Evolutionary conservation across 2,113 vertebrate species (phyloP).

Genomic region (Stigmatopora nigra): DNA sequence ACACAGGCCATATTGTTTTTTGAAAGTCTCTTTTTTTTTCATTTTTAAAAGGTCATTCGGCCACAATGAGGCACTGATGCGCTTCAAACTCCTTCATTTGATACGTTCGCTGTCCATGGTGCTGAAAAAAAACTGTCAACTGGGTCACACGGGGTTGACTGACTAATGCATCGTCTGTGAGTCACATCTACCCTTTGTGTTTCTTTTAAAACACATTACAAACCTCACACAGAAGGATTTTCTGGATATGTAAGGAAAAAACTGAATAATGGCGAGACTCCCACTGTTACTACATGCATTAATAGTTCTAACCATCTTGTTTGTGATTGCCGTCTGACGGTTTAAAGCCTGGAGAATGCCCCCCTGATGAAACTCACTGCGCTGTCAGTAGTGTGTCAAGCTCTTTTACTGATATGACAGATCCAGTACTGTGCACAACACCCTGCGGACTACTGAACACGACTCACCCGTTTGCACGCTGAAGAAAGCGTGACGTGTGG

Average conservation of each 20-base stretch:
- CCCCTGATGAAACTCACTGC: background rate
- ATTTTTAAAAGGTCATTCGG: constrained; percentile 15
- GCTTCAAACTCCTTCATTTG: background rate
- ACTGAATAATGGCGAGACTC: background rate
- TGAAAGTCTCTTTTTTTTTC: background rate
- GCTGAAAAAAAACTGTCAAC: constrained; percentile 36
- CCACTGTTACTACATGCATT: background rate
- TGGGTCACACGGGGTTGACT: background rate
- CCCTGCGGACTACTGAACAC: constrained; percentile 34
- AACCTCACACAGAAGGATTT: background rate
- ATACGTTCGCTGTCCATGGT: constrained; percentile 37
- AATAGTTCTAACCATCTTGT: too few relatives aligned
- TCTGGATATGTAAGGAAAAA: background rate
- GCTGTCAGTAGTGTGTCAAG: background rate
- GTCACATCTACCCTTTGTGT: background rate
- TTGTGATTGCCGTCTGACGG: too few relatives aligned
- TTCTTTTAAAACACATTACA: background rate
- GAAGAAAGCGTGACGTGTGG: constrained; percentile 48
- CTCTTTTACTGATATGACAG: background rate
- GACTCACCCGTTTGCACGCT: constrained; percentile 18
- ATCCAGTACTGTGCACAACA: background rate
- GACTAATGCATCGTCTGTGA: background rate
- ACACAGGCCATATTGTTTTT: constrained; percentile 3
- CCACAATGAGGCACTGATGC: constrained; percentile 14
- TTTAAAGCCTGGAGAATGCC: background rate